Evolutionary conservation across 2,797 vertebrate genomes (phyloP).

Genomic region (Sebastolobus alascanus): DNA sequence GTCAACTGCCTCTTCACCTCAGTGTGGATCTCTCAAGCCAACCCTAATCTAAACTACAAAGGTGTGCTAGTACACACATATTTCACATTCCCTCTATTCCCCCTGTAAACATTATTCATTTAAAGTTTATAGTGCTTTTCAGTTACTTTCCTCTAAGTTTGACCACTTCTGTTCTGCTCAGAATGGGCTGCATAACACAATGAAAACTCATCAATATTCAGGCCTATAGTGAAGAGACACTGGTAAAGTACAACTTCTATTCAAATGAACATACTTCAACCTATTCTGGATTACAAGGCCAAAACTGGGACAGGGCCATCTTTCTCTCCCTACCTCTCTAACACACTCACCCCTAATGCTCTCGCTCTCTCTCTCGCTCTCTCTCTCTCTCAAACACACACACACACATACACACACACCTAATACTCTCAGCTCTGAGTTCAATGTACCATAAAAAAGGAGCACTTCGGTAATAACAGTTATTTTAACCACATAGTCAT

Average conservation of each 20-base stretch:
- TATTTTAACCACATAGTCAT: slow-evolving; percentile 71
- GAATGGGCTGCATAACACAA: slow-evolving; percentile 28
- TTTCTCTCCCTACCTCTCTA: slow-evolving; percentile 37
- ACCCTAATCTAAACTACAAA: slow-evolving; percentile 32
- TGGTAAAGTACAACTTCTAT: slow-evolving; percentile 49
- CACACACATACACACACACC: slow-evolving; percentile 48
- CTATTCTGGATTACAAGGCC: slow-evolving; percentile 56
- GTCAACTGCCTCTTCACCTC: slow-evolving; percentile 56
- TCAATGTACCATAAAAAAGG: slow-evolving; percentile 75
- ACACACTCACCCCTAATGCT: slow-evolving; percentile 56
- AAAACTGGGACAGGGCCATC: slow-evolving; percentile 71
- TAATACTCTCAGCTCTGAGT: slow-evolving; percentile 68
- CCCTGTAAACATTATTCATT: slow-evolving; percentile 34
- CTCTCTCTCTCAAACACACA: slow-evolving; percentile 14
- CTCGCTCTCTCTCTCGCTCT: slow-evolving; percentile 12
- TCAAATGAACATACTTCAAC: slow-evolving; percentile 67
- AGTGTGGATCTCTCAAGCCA: slow-evolving; percentile 44
- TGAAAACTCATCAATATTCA: slow-evolving; percentile 61
- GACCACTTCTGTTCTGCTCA: slow-evolving; percentile 24
- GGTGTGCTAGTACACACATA: not conserved
- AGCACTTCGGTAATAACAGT: slow-evolving; percentile 72
- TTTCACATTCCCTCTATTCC: too few relatives aligned
- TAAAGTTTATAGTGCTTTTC: slow-evolving; percentile 15
- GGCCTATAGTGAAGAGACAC: slow-evolving; percentile 42
- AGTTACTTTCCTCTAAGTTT: slow-evolving; percentile 25